Percentiles rank a stretch among this genome's conserved stretches.
phyloP scores from a whole-genome alignment of 1,140 invertebrate genomes.

The Planococcus citri region DNA sequence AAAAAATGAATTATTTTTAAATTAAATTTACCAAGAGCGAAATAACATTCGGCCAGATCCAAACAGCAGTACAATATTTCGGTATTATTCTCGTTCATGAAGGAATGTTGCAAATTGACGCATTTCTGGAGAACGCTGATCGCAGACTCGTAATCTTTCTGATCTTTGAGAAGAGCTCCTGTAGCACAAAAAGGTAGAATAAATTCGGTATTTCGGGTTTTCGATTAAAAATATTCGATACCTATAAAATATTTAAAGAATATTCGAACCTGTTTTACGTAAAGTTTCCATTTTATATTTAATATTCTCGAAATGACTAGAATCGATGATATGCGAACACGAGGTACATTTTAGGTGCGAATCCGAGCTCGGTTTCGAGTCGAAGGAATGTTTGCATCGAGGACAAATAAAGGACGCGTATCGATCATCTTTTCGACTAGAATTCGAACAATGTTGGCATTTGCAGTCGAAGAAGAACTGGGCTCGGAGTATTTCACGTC shows the following conservation, averaged over 20 bases:
- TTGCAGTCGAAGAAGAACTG: conserved; percentile 60
- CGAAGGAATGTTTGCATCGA: neutral
- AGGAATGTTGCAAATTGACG: neutral
- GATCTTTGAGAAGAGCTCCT: neutral
- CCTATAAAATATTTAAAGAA: neutral
- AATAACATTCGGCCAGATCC: neutral
- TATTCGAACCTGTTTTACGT: neutral
- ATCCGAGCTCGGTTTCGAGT: neutral
- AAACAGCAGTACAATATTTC: neutral
- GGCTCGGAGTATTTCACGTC: conserved; percentile 42
- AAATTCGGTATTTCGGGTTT: neutral
- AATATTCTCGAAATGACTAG: neutral
- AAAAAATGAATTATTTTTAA: neutral
- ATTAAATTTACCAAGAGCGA: neutral
- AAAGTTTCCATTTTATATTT: neutral
- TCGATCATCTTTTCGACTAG: neutral
- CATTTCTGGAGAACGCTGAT: neutral
- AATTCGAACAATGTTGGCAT: conserved; percentile 44
- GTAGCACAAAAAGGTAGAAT: neutral
- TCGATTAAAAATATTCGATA: neutral
- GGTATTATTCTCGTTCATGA: neutral
- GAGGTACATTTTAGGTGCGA: neutral
- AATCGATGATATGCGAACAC: neutral
- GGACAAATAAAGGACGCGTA: neutral
- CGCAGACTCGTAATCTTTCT: neutral